Evolutionary conservation across 2,113 vertebrate species (phyloP).

Genomic region (Arizona elegans): DNA sequence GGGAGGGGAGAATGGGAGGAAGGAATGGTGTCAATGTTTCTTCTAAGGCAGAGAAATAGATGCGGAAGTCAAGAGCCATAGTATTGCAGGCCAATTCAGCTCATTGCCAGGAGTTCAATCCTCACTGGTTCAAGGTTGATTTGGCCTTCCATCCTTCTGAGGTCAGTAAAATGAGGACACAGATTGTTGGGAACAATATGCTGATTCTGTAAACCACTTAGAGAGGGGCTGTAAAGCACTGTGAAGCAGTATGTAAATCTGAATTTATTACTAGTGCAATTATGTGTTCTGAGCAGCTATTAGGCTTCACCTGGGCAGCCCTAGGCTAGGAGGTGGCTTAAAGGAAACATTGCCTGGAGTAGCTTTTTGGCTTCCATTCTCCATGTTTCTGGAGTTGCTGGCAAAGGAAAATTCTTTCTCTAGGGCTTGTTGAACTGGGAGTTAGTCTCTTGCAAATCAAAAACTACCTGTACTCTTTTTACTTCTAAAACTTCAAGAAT

Average conservation of each 20-base stretch:
- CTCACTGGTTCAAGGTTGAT: not conserved
- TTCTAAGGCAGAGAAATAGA: not conserved
- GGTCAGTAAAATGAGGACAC: not conserved
- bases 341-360: not conserved
- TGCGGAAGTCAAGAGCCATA: not conserved
- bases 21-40: not conserved
- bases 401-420: not conserved
- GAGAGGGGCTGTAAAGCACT: not conserved
- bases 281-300: not conserved
- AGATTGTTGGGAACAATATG: not conserved
- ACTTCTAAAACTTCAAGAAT: not conserved
- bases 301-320: not conserved
- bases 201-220: not conserved
- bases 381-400: not conserved
- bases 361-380: not conserved
- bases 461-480: not conserved
- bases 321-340: not conserved
- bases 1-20: not conserved
- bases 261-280: not conserved
- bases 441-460: not conserved
- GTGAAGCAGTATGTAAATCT: not conserved
- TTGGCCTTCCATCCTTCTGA: not conserved
- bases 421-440: not conserved
- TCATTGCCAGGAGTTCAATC: not conserved
- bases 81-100: not conserved